A percentile compares a stretch with the other conserved stretches of the same genome.
phyloP scores from a whole-genome alignment of 2,113 vertebrate genomes.

The Aramus guarauna region DNA sequence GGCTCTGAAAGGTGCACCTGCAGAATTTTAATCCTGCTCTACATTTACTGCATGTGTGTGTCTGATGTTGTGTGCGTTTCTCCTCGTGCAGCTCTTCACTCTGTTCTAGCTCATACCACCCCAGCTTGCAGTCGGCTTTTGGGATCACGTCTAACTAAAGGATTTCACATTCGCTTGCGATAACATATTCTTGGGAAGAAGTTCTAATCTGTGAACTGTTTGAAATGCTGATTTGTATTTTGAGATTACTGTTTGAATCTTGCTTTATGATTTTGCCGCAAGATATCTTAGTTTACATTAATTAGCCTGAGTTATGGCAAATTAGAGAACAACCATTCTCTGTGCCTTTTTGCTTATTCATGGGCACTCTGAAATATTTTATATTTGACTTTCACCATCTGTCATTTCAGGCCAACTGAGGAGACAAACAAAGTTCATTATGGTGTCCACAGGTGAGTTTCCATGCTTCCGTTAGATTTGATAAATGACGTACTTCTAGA shows the following conservation, averaged over 20 bases:
- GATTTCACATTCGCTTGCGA: not conserved
- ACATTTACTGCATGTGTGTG: not conserved
- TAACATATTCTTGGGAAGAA: constrained; percentile 28
- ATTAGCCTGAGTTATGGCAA: constrained; percentile 40
- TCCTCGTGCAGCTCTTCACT: not conserved
- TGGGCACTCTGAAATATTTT: not conserved
- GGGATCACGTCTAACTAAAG: constrained; percentile 43
- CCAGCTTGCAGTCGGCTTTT: not conserved
- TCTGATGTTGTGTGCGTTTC: not conserved
- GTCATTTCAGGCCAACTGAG: not conserved
- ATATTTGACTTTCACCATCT: not conserved
- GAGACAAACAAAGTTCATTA: constrained; percentile 10
- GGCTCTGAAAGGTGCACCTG: not conserved
- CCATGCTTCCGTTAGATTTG: not conserved
- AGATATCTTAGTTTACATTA: constrained; percentile 52
- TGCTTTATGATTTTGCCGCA: constrained; percentile 46
- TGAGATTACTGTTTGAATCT: constrained; percentile 37
- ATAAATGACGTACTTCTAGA: constrained; percentile 36
- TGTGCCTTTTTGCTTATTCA: constrained; percentile 31
- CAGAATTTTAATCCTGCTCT: not conserved
- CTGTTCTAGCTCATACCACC: not conserved
- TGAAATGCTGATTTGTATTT: constrained; percentile 46
- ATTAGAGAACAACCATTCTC: constrained; percentile 35
- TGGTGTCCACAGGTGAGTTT: not conserved
- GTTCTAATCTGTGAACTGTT: constrained; percentile 56